These are phyloP conservation scores for Asobara japonica DNA, from an alignment of 1,140 invertebrate genomes.

Conservation along the genomic window DNA sequence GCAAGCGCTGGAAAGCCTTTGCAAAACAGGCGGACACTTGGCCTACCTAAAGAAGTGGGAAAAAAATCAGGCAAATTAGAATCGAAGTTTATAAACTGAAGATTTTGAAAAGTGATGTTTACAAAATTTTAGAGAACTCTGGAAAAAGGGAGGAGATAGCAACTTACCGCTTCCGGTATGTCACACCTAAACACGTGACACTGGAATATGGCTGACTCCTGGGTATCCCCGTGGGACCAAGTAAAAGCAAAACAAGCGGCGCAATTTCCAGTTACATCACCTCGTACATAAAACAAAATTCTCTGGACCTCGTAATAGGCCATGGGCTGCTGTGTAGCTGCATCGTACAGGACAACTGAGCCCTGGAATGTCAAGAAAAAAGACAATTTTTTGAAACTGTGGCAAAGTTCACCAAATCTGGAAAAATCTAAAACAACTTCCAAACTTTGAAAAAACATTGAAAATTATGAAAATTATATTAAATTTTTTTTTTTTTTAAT, in stretches of 20 bases:
- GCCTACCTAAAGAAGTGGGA: constrained; percentile 66
- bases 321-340: constrained; percentile 83
- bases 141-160: too few relatives aligned
- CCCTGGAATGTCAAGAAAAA: constrained; percentile 75
- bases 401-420: too few relatives aligned
- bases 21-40: constrained; percentile 86
- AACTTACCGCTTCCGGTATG: constrained; percentile 95
- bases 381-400: too few relatives aligned
- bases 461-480: too few relatives aligned
- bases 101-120: too few relatives aligned
- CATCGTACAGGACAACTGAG: constrained; percentile 88
- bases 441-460: too few relatives aligned
- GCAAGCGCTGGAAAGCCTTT: constrained; percentile 87
- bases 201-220: constrained; percentile 91
- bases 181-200: constrained; percentile 98
- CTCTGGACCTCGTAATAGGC: constrained; percentile 90
- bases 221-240: constrained; percentile 90
- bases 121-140: too few relatives aligned
- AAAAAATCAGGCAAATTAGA: neutral
- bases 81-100: too few relatives aligned
- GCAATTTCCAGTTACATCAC: constrained; percentile 83
- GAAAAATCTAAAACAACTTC: too few relatives aligned
- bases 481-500: too few relatives aligned
- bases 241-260: constrained; percentile 97
- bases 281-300: constrained; percentile 95